Conservation (phyloP, 2,113 vertebrate genomes). For the Phoenicopterus ruber region DNA sequence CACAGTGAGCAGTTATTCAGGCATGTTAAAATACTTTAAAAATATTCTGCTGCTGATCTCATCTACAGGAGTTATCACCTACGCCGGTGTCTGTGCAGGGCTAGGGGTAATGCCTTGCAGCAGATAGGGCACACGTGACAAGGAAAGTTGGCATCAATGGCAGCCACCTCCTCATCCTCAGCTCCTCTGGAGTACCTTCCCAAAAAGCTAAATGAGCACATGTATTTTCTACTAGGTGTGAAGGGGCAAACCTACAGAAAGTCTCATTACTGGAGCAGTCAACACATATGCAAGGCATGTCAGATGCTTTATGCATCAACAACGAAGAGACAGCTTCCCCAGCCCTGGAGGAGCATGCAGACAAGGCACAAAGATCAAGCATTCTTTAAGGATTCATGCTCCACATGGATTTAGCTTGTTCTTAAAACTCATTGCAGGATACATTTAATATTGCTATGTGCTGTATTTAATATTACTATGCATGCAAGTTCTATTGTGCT, state of each 20-base stretch:
- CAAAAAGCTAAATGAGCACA: neutral
- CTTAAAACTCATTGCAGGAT: neutral
- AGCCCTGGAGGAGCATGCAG: neutral
- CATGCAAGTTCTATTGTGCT: neutral
- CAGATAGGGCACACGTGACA: neutral
- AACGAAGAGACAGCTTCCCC: neutral
- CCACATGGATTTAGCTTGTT: neutral
- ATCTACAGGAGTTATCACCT: neutral
- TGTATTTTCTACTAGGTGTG: neutral
- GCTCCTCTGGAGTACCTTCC: neutral
- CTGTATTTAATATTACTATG: neutral
- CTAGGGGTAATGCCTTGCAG: neutral
- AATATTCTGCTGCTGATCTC: neutral
- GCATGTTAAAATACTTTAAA: neutral
- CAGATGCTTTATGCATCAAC: neutral
- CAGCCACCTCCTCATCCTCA: neutral
- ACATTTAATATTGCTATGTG: neutral
- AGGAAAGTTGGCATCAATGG: neutral
- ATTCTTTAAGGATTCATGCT: neutral
- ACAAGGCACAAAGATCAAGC: neutral
- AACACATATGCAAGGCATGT: neutral
- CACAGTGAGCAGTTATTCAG: neutral
- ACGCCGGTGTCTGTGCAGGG: neutral
- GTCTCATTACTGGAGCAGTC: neutral
- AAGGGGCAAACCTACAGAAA: neutral